Conservation (phyloP, 2,888 invertebrate genomes). For the Melinopterus prodromus region DNA sequence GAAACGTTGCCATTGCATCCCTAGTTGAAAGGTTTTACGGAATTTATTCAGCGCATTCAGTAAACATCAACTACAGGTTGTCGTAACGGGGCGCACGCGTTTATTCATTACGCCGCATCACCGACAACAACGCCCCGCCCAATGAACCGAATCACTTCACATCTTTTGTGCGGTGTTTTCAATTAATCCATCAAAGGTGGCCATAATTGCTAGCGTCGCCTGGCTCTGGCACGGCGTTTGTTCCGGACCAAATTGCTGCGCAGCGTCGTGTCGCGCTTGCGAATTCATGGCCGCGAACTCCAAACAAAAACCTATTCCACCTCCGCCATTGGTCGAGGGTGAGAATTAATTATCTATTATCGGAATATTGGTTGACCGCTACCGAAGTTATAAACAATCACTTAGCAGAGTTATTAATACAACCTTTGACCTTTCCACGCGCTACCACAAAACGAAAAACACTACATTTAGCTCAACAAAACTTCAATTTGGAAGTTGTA, state of each 20-base stretch:
- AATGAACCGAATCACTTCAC: neutral
- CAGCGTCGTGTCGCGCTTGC: neutral
- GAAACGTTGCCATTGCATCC: neutral
- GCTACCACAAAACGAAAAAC: too few species aligned
- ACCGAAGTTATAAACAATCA: too few species aligned
- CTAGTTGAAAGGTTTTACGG: too few species aligned
- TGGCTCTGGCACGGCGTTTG: neutral
- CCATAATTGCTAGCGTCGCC: neutral
- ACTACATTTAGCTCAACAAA: too few species aligned
- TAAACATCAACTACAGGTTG: neutral
- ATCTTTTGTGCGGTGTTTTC: constrained; percentile 4
- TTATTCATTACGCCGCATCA: neutral
- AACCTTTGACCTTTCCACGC: too few species aligned
- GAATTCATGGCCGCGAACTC: neutral
- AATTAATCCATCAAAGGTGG: neutral
- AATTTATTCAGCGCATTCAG: neutral
- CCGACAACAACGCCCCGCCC: neutral
- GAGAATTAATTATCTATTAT: neutral
- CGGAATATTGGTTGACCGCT: neutral
- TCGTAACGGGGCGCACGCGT: neutral
- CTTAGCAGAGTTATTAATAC: too few species aligned
- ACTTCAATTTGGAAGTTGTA: too few species aligned
- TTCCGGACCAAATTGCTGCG: neutral
- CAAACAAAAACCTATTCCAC: neutral
- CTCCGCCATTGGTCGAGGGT: neutral